Conservation (phyloP, 2,888 invertebrate species). For the Ditylenchus weischeri region DNA sequence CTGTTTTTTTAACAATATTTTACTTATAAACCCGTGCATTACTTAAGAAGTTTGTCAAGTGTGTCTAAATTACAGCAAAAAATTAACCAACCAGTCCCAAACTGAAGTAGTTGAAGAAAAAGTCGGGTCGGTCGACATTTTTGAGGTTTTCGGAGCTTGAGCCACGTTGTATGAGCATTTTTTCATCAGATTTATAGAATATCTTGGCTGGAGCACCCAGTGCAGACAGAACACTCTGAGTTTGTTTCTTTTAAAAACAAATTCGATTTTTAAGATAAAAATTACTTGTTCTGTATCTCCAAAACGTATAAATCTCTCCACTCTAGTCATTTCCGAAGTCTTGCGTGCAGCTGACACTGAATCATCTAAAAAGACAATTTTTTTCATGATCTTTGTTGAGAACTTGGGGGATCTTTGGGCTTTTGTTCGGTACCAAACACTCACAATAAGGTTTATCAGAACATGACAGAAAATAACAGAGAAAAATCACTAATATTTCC, state of each 20-base stretch:
- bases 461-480: no score
- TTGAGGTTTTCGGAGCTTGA: conserved; percentile 25
- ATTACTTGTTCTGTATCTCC: conserved; percentile 43
- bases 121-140: conserved; percentile 75
- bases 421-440: no score
- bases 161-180: conserved; percentile 70
- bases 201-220: conserved; percentile 87
- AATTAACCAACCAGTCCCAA: conserved; percentile 77
- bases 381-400: no score
- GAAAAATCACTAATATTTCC: no score
- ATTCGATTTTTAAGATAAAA: not conserved
- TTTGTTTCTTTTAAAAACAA: conserved; percentile 1
- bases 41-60: no score
- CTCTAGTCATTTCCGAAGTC: conserved; percentile 22
- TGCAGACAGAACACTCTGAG: conserved; percentile 70
- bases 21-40: no score
- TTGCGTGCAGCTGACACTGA: conserved; percentile 11
- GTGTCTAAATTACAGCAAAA: not conserved
- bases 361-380: conserved; percentile 12
- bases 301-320: conserved; percentile 33
- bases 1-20: no score
- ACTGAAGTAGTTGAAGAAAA: conserved; percentile 97
- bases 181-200: conserved; percentile 96
- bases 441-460: no score
- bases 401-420: no score